Conservation (phyloP, 1,140 invertebrate species). For the Panulirus ornatus region DNA sequence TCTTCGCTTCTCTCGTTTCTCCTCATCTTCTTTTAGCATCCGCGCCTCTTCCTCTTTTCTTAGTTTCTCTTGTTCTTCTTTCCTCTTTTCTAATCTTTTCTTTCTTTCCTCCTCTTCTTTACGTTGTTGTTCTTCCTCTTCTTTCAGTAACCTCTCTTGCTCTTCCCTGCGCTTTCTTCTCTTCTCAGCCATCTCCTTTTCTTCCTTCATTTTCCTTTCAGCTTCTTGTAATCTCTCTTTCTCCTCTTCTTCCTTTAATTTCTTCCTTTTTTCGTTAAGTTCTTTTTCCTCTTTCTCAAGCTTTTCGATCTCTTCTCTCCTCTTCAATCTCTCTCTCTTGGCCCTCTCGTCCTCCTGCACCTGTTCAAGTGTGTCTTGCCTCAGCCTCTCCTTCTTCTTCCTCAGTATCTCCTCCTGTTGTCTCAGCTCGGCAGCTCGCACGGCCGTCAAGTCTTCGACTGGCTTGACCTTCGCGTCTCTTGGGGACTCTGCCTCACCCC, state of each 20-base stretch:
- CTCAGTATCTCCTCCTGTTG: conserved; percentile 57
- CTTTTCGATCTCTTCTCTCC: conserved; percentile 74
- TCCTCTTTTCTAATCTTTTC: conserved; percentile 27
- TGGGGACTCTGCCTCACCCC: background rate
- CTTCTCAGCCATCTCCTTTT: conserved; percentile 74
- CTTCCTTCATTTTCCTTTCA: conserved; percentile 44
- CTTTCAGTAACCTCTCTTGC: conserved; percentile 64
- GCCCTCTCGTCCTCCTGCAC: conserved; percentile 74
- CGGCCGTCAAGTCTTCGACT: conserved; percentile 1
- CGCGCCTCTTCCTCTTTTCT: conserved; percentile 45
- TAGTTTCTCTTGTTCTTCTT: conserved; percentile 46
- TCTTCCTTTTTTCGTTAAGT: conserved; percentile 75
- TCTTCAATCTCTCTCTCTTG: conserved; percentile 71
- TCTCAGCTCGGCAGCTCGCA: conserved; percentile 43
- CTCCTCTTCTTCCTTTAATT: conserved; percentile 73
- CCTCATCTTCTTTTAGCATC: conserved; percentile 67
- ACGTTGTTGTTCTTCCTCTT: conserved; percentile 58
- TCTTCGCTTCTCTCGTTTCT: conserved; percentile 55
- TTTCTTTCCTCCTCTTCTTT: conserved; percentile 65
- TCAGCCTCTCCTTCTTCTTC: conserved; percentile 35
- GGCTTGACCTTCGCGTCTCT: background rate
- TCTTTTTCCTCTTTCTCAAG: conserved; percentile 71
- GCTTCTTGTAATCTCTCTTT: conserved; percentile 7
- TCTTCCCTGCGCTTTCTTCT: conserved; percentile 13
- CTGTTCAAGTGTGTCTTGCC: too few relatives aligned